phyloP scores from a whole-genome alignment of 2,113 vertebrate genomes.

The Scophthalmus maximus region DNA sequence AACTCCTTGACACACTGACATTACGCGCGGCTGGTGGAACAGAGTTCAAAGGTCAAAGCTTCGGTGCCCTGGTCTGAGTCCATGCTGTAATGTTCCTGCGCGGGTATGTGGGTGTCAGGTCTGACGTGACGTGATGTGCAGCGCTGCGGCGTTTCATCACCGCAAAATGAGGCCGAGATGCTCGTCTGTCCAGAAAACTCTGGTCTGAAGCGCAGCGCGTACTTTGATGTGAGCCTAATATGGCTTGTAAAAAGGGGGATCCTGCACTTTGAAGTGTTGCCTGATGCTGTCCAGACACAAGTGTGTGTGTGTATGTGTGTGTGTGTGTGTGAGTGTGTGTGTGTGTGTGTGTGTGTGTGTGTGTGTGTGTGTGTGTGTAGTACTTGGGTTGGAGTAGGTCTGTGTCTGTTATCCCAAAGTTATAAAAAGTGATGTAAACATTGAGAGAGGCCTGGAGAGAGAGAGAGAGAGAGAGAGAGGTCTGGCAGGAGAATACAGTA shows the following conservation, averaged over 20 bases:
- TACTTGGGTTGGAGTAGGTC: conserved; percentile 39
- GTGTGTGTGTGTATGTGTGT: conserved; percentile 29
- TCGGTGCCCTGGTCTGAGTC: conserved; percentile 1
- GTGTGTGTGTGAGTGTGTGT: conserved; percentile 29
- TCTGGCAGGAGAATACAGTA: not conserved
- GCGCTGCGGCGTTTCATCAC: conserved; percentile 51
- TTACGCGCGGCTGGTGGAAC: not conserved
- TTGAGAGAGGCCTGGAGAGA: conserved; percentile 58
- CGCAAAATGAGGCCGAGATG: conserved; percentile 46
- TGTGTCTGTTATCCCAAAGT: conserved; percentile 67
- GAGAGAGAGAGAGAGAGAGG: conserved; percentile 4
- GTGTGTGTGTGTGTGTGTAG: conserved; percentile 20
- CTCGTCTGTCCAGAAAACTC: conserved; percentile 58
- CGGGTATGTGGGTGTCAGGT: conserved; percentile 14
- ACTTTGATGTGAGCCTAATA: conserved; percentile 83
- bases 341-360: conserved; percentile 38
- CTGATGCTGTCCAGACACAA: conserved; percentile 79
- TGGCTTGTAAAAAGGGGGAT: conserved; percentile 78
- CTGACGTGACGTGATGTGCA: conserved; percentile 23
- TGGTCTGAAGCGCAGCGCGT: conserved; percentile 56
- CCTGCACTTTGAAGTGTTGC: conserved; percentile 81
- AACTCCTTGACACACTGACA: not conserved
- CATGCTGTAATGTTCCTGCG: not conserved
- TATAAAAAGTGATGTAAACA: conserved; percentile 82
- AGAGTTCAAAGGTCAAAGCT: conserved; percentile 38